These are phyloP conservation scores for Geococcyx californianus DNA, from an alignment of 2,113 vertebrate genomes.

Conservation along the genomic window DNA sequence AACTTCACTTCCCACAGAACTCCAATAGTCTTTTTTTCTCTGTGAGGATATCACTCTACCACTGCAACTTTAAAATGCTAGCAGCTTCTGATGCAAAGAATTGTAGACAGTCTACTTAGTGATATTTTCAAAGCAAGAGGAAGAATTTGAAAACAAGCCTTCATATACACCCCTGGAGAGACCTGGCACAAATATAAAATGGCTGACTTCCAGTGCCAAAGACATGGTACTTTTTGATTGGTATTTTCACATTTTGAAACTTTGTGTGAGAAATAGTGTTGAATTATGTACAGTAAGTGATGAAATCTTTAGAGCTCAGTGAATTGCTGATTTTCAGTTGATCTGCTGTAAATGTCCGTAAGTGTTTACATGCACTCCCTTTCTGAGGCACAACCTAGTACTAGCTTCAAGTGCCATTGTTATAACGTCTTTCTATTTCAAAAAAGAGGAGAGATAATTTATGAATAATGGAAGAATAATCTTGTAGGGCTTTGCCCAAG, in stretches of 20 bases:
- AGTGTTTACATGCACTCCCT: rapidly evolving
- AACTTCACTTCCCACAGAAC: neutral
- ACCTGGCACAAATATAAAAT: neutral
- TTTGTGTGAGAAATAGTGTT: neutral
- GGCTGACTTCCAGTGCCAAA: neutral
- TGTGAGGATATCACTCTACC: neutral
- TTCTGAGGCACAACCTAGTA: neutral
- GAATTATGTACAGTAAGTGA: neutral
- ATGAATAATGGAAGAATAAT: neutral
- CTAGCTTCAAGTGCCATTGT: neutral
- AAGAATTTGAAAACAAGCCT: neutral
- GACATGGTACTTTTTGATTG: neutral
- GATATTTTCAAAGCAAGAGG: neutral
- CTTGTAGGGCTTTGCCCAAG: neutral
- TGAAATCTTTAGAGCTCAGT: neutral
- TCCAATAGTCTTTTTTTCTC: neutral
- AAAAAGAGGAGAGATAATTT: neutral
- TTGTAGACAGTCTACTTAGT: neutral
- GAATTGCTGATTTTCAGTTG: neutral
- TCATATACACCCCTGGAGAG: neutral
- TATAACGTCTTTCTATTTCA: neutral
- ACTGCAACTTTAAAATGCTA: neutral
- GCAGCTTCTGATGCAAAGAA: neutral
- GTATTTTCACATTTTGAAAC: neutral
- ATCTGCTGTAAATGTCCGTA: neutral